Percentiles rank a stretch among this genome's conserved stretches.
Evolutionary conservation across 2,888 invertebrate species (phyloP).

Genomic region (Meiosimyza platycephala): DNA sequence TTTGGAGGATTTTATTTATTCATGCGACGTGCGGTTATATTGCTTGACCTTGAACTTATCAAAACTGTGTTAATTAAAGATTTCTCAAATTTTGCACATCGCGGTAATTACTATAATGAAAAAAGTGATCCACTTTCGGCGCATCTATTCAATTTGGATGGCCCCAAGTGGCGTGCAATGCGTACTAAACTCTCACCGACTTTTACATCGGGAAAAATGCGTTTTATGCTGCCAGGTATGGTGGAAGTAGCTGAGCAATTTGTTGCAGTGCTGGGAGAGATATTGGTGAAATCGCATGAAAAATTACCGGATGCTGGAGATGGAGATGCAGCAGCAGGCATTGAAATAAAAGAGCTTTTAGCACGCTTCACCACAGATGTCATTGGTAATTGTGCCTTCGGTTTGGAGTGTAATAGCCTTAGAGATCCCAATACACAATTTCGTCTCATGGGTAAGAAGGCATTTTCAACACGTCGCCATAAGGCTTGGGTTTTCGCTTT

Average conservation of each 20-base stretch:
- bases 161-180: constrained; percentile 67
- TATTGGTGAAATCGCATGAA: constrained; percentile 25
- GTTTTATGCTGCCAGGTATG: constrained; percentile 67
- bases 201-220: constrained; percentile 70
- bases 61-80: constrained; percentile 64
- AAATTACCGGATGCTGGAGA: constrained; percentile 13
- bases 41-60: constrained; percentile 61
- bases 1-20: constrained; percentile 59
- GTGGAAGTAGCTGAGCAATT: constrained; percentile 59
- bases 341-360: constrained; percentile 66
- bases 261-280: constrained; percentile 50
- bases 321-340: not conserved
- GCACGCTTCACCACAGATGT: constrained; percentile 69
- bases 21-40: constrained; percentile 49
- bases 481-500: constrained; percentile 47
- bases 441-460: constrained; percentile 55
- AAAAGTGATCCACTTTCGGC: constrained; percentile 63
- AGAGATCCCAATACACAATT: constrained; percentile 64
- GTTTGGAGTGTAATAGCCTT: constrained; percentile 67
- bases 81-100: constrained; percentile 62
- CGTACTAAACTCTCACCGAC: constrained; percentile 68
- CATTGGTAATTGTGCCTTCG: constrained; percentile 69
- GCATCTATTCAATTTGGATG: constrained; percentile 64
- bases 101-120: constrained; percentile 62
- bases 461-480: constrained; percentile 50